Percentiles rank a stretch among this genome's conserved stretches.
Evolutionary conservation across 2,888 invertebrate genomes (phyloP).

Genomic region (Campoplex capitator): DNA sequence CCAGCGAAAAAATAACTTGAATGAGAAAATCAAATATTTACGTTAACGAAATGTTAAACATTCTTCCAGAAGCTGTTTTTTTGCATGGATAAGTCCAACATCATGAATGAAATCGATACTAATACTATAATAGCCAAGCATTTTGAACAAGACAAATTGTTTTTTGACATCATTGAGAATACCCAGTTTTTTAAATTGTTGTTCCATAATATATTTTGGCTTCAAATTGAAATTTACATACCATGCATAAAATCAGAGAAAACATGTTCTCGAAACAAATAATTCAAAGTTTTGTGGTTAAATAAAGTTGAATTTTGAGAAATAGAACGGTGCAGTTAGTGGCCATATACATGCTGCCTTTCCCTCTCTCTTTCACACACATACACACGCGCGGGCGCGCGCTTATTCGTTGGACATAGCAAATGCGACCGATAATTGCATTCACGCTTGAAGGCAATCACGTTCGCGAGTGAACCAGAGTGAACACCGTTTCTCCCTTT

Average conservation of each 20-base stretch:
- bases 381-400: too few species aligned
- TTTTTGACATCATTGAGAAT: neutral
- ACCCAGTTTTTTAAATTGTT: neutral
- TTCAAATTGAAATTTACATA: too few species aligned
- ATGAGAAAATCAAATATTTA: neutral
- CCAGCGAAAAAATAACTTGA: neutral
- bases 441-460: slow-evolving; percentile 31
- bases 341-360: too few species aligned
- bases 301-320: too few species aligned
- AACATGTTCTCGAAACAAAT: too few species aligned
- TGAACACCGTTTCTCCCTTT: slow-evolving; percentile 11
- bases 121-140: neutral
- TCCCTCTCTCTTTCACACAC: neutral
- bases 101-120: neutral
- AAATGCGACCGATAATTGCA: slow-evolving; percentile 61
- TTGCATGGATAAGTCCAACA: neutral
- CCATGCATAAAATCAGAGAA: too few species aligned
- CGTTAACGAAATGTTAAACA: neutral
- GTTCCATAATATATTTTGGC: too few species aligned
- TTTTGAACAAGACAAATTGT: neutral
- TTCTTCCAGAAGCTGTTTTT: neutral
- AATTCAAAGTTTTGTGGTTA: too few species aligned
- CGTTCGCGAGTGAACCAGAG: slow-evolving; percentile 3
- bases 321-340: neutral
- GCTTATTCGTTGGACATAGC: slow-evolving; percentile 21